A percentile compares a stretch with the other conserved stretches of the same genome.
These are phyloP conservation scores for Pagetopsis macropterus DNA, from an alignment of 2,797 vertebrate species.

Conservation along the genomic window DNA sequence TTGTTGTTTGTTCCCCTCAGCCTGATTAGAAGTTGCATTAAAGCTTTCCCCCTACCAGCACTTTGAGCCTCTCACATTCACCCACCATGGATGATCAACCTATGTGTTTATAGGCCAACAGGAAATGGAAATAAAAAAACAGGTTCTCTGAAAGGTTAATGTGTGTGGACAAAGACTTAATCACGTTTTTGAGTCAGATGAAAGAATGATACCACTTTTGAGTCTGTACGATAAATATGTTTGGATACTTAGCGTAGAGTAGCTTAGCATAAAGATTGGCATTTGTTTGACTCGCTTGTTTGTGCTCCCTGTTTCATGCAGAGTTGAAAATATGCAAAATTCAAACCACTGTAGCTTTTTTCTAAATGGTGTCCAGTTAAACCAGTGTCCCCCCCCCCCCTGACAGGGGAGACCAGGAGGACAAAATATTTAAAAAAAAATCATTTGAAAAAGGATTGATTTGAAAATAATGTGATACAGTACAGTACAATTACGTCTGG, in stretches of 20 bases:
- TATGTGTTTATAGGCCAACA: slow-evolving; percentile 6
- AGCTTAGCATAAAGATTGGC: slow-evolving; percentile 9
- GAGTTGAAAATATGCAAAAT: too few species aligned
- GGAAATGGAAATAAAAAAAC: slow-evolving; percentile 4
- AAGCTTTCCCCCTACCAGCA: slow-evolving; percentile 59
- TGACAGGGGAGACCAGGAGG: too few species aligned
- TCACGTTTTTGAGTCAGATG: background rate
- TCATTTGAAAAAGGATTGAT: too few species aligned
- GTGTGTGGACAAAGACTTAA: background rate
- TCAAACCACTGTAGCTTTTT: too few species aligned
- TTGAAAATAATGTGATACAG: too few species aligned
- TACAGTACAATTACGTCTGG: too few species aligned
- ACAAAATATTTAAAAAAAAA: too few species aligned
- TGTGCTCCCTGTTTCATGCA: too few species aligned
- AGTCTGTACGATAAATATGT: too few species aligned
- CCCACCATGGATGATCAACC: slow-evolving; percentile 45
- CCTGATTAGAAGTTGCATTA: slow-evolving; percentile 70
- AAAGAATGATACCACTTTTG: background rate
- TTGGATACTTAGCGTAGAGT: background rate
- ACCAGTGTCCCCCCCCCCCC: too few species aligned
- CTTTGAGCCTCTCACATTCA: slow-evolving; percentile 51
- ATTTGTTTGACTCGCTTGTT: too few species aligned
- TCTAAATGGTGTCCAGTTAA: too few species aligned
- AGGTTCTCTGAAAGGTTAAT: background rate
- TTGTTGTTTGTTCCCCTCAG: slow-evolving; percentile 43